Percentiles rank a stretch among this genome's conserved stretches.
Evolutionary conservation across 2,113 vertebrate species (phyloP).

Genomic region (Tenrec ecaudatus): DNA sequence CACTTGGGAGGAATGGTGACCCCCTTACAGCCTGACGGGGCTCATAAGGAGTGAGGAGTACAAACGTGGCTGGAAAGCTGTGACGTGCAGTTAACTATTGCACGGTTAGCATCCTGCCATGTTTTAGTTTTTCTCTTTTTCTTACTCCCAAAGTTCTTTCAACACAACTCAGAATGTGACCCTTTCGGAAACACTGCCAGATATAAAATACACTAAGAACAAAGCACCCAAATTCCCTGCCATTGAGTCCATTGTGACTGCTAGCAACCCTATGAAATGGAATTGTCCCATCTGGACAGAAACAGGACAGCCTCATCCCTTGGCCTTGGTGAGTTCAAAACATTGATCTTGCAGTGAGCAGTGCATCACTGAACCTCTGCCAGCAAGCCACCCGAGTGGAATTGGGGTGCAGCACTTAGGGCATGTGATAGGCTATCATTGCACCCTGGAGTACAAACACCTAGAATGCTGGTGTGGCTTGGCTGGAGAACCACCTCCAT

Average conservation of each 20-base stretch:
- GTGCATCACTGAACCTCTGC: background rate
- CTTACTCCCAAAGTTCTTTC: background rate
- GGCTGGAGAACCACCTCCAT: background rate
- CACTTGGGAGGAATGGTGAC: background rate
- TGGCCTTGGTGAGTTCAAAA: background rate
- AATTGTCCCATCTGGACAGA: background rate
- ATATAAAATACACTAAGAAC: no score
- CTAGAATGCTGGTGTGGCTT: background rate
- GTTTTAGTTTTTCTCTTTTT: background rate
- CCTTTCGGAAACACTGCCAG: background rate
- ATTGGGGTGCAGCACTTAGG: background rate
- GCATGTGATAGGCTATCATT: background rate
- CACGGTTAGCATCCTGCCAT: background rate
- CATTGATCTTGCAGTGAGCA: background rate
- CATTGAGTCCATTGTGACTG: no score
- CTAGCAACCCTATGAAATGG: no score
- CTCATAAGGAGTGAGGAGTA: background rate
- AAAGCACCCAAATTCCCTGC: no score
- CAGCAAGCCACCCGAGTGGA: no score
- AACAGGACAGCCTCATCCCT: background rate
- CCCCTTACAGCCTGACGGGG: background rate
- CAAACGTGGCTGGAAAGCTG: background rate
- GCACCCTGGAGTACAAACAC: background rate
- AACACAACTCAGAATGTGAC: background rate
- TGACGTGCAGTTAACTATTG: background rate